Conservation (phyloP, 2,888 invertebrate species). For the Cybosia mesomella region DNA sequence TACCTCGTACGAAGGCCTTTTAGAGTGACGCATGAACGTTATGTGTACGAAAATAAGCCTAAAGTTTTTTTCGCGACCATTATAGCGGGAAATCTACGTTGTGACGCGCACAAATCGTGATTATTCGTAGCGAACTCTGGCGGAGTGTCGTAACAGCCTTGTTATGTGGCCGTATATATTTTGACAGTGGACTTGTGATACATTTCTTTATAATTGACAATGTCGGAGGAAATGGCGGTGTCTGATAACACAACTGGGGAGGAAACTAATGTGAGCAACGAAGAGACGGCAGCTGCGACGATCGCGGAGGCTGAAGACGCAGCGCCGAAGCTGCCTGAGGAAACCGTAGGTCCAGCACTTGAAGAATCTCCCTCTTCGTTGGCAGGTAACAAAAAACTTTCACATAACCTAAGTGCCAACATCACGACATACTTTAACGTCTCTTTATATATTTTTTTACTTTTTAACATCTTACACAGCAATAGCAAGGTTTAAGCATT, state of each 20-base stretch:
- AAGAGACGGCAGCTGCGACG: conserved; percentile 61
- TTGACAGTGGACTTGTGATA: conserved; percentile 73
- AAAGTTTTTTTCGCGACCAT: conserved; percentile 67
- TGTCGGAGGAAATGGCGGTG: conserved; percentile 85
- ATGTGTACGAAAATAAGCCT: conserved; percentile 53
- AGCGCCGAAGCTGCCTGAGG: conserved; percentile 52
- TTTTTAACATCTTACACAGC: conserved; percentile 34
- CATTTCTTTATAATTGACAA: conserved; percentile 77
- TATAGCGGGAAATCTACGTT: conserved; percentile 84
- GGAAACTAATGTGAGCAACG: conserved; percentile 66
- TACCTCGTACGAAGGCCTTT: conserved; percentile 23
- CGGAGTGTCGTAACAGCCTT: conserved; percentile 73
- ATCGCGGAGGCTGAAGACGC: conserved; percentile 56
- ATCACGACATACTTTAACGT: conserved; percentile 66
- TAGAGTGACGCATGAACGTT: conserved; percentile 49
- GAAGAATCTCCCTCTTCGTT: conserved; percentile 52
- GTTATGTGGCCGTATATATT: conserved; percentile 77
- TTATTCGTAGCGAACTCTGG: conserved; percentile 70
- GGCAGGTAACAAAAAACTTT: conserved; percentile 69
- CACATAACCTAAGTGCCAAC: conserved; percentile 73
- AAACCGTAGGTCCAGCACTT: conserved; percentile 48
- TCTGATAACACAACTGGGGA: conserved; percentile 77
- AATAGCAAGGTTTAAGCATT: conserved; percentile 17
- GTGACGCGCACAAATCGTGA: conserved; percentile 80
- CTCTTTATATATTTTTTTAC: conserved; percentile 43